Percentiles rank a stretch among this genome's conserved stretches.
phyloP scores from a whole-genome alignment of 2,888 invertebrate genomes.

The Temnothorax rugatulus region DNA sequence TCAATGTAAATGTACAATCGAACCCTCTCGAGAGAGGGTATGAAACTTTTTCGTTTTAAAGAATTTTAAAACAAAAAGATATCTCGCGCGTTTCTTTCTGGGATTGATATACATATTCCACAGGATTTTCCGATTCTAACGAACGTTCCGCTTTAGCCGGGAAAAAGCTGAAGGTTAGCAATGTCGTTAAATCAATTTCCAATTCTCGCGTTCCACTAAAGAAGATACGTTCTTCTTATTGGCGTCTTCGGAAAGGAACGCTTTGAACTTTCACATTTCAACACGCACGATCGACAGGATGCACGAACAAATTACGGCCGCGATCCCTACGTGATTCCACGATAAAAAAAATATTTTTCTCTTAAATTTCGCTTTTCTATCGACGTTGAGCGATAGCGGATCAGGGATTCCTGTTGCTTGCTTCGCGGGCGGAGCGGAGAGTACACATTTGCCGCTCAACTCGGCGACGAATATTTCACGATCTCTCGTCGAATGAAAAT shows the following conservation, averaged over 20 bases:
- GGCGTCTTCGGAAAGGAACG: not conserved
- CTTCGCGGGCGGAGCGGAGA: not conserved
- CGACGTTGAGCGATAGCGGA: conserved; percentile 6
- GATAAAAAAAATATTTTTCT: conserved; percentile 17
- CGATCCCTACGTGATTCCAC: not conserved
- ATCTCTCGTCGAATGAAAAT: conserved; percentile 30
- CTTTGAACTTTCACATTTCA: conserved; percentile 26
- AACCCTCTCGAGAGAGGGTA: not conserved
- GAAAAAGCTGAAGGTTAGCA: not conserved
- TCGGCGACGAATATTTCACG: conserved; percentile 29
- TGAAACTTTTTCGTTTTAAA: not conserved
- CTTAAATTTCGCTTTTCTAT: not conserved
- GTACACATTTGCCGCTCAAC: not conserved
- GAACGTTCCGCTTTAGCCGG: not conserved
- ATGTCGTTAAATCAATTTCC: conserved; percentile 11
- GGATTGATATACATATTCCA: not conserved
- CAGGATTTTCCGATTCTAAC: too few species aligned
- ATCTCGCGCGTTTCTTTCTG: too few species aligned
- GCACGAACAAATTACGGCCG: not conserved
- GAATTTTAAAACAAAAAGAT: not conserved
- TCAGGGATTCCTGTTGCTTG: conserved; percentile 10
- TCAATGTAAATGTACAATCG: not conserved
- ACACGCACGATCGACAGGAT: not conserved
- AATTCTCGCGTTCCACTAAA: not conserved
- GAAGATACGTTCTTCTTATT: conserved; percentile 2